phyloP scores from a whole-genome alignment of 1,140 invertebrate species.

The Drosophila sucinea region DNA sequence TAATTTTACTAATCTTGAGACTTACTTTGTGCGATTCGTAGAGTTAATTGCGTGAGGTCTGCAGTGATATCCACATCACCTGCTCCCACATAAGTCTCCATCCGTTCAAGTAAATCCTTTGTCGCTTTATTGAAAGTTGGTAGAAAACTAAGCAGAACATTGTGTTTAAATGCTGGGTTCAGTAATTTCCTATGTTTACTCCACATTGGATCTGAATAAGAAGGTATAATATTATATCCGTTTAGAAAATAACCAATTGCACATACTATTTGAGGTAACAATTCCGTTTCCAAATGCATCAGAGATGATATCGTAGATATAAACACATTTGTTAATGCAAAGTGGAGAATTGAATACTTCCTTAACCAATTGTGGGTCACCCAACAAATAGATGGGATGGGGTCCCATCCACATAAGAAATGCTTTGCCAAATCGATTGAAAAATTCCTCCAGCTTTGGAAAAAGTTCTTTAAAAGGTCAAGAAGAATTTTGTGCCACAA shows the following conservation, averaged over 20 bases:
- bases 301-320: slow-evolving; percentile 9
- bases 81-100: slow-evolving; percentile 31
- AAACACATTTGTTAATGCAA: slow-evolving; percentile 39
- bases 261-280: slow-evolving; percentile 46
- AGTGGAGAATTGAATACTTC: slow-evolving; percentile 53
- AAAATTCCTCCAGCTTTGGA: not conserved
- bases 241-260: not conserved
- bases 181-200: slow-evolving; percentile 48
- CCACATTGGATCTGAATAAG: slow-evolving; percentile 48
- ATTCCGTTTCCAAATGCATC: slow-evolving; percentile 41
- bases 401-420: slow-evolving; percentile 55
- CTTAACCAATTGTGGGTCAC: slow-evolving; percentile 48
- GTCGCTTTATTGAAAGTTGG: slow-evolving; percentile 59
- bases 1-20: no score
- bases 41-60: slow-evolving; percentile 42
- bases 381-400: slow-evolving; percentile 35
- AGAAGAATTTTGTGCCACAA: not conserved
- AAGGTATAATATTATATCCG: not conserved
- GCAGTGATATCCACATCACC: slow-evolving; percentile 31
- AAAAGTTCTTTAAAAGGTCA: not conserved
- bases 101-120: slow-evolving; percentile 21
- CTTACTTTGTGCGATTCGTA: slow-evolving; percentile 55
- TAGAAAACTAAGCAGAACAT: slow-evolving; percentile 57
- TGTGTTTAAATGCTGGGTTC: slow-evolving; percentile 59
- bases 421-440: slow-evolving; percentile 42